Evolutionary conservation across 2,888 invertebrate species (phyloP).

Genomic region (Parnassius smintheus): DNA sequence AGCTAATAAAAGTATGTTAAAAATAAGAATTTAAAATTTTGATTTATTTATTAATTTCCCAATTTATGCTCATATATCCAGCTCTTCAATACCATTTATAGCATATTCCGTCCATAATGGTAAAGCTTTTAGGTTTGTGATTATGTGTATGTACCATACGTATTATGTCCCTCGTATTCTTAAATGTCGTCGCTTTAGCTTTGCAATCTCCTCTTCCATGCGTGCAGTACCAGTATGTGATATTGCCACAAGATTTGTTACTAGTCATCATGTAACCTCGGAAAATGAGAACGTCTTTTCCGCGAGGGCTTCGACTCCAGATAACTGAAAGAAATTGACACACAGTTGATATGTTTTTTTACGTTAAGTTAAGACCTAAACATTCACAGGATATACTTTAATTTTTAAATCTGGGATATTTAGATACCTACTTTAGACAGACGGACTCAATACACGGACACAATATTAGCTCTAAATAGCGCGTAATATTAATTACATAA

Average conservation of each 20-base stretch:
- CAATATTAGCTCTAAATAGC: no score
- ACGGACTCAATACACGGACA: no score
- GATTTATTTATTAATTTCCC: no score
- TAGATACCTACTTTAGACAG: no score
- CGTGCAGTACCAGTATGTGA: conserved; percentile 29
- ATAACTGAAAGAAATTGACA: conserved; percentile 29
- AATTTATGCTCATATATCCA: no score
- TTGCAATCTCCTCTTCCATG: conserved; percentile 7
- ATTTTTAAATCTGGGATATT: no score
- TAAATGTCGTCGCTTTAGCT: conserved; percentile 5
- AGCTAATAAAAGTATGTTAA: no score
- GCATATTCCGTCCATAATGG: conserved; percentile 12
- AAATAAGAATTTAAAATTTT: no score
- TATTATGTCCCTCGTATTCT: conserved; percentile 2
- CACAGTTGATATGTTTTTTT: no score
- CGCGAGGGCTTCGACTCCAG: conserved; percentile 26
- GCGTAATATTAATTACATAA: no score
- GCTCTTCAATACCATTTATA: conserved; percentile 1
- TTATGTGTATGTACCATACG: not conserved
- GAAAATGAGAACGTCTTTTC: conserved; percentile 6
- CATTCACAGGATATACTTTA: no score
- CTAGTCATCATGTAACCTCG: conserved; percentile 10
- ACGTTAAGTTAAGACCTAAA: no score
- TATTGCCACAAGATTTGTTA: conserved; percentile 24
- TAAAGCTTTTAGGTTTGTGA: conserved; percentile 9